Evolutionary conservation across 2,113 vertebrate species (phyloP).

Genomic region (Zapornia atra): DNA sequence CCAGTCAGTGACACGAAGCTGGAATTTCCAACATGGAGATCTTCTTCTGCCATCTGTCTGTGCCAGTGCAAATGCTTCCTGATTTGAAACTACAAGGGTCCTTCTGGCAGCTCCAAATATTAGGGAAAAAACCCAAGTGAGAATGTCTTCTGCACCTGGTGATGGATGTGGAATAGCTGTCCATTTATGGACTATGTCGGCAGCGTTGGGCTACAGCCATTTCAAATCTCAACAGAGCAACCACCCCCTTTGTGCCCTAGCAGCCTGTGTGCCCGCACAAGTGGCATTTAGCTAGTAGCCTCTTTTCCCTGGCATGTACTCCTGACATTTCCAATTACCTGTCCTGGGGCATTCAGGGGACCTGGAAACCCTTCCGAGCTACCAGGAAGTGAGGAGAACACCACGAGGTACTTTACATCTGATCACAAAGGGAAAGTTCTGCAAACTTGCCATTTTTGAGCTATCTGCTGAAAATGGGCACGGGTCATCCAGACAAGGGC

Average conservation of each 20-base stretch:
- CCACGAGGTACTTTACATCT: neutral
- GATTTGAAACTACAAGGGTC: neutral
- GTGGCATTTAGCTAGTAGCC: neutral
- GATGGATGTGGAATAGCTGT: neutral
- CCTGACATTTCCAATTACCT: neutral
- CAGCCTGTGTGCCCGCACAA: neutral
- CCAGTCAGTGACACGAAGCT: accelerated
- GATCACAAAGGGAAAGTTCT: neutral
- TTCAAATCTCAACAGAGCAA: neutral
- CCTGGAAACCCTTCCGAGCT: neutral
- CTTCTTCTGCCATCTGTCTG: neutral
- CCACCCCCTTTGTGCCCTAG: neutral
- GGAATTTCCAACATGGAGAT: neutral
- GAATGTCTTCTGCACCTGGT: neutral
- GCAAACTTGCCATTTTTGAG: neutral
- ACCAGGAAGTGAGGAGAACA: neutral
- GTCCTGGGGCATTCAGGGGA: neutral
- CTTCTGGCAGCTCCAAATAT: neutral
- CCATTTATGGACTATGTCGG: accelerated
- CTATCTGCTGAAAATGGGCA: neutral
- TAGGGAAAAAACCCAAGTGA: neutral
- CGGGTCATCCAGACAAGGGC: neutral
- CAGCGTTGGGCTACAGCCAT: neutral
- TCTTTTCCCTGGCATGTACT: neutral
- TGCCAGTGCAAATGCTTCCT: neutral